A percentile compares a stretch with the other conserved stretches of the same genome.
These are phyloP conservation scores for Podocnemis expansa DNA, from an alignment of 2,113 vertebrate species.

Conservation along the genomic window DNA sequence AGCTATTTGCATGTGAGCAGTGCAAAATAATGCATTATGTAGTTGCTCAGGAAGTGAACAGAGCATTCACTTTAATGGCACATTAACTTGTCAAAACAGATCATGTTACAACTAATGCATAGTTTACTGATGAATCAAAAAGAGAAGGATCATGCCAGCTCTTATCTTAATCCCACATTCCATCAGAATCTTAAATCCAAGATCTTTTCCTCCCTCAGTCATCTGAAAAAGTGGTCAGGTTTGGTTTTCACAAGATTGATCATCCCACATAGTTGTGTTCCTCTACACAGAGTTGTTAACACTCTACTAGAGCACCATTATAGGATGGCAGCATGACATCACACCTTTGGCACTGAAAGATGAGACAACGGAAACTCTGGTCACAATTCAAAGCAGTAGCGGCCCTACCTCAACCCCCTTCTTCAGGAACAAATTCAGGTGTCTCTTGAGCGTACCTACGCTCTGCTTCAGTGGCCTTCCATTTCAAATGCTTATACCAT, in stretches of 20 bases:
- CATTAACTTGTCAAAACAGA: conserved; percentile 11
- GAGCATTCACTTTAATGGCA: conserved; percentile 39
- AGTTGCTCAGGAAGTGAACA: conserved; percentile 12
- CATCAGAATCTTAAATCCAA: not conserved
- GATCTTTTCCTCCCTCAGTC: not conserved
- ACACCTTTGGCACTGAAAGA: not conserved
- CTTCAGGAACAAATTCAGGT: fast-evolving
- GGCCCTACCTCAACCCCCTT: not conserved
- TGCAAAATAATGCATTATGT: not conserved
- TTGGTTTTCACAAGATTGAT: not conserved
- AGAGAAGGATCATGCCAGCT: not conserved
- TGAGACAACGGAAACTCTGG: not conserved
- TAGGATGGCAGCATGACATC: not conserved
- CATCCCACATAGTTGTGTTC: not conserved
- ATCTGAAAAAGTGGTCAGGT: not conserved
- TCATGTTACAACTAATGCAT: not conserved
- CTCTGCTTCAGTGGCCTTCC: not conserved
- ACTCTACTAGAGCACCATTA: not conserved
- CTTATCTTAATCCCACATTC: not conserved
- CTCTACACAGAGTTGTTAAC: not conserved
- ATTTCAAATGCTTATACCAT: not conserved
- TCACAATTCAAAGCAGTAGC: fast-evolving
- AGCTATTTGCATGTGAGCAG: not conserved
- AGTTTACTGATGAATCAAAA: conserved; percentile 21
- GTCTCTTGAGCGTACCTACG: not conserved